Evolutionary conservation across 2,888 invertebrate genomes (phyloP).

Genomic region (Drosophila basisetae): DNA sequence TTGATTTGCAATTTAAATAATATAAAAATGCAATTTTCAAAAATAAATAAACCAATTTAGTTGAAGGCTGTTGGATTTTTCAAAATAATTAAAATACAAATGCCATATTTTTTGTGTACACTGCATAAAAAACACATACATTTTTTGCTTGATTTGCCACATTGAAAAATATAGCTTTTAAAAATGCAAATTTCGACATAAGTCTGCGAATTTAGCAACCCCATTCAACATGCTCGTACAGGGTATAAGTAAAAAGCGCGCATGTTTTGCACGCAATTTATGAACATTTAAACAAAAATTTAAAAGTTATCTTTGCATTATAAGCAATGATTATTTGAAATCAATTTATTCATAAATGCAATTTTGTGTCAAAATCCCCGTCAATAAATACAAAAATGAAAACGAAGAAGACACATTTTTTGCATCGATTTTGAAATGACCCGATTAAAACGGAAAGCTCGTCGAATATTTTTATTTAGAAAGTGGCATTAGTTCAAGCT

Average conservation of each 20-base stretch:
- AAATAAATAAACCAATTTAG: neutral
- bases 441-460: conserved; percentile 25
- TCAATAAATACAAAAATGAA: neutral
- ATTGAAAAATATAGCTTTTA: neutral
- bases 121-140: neutral
- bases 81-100: neutral
- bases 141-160: neutral
- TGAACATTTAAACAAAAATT: conserved; percentile 13
- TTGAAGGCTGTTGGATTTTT: neutral
- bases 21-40: neutral
- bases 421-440: conserved; percentile 13
- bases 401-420: neutral
- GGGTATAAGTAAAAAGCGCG: conserved; percentile 23
- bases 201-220: neutral
- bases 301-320: neutral
- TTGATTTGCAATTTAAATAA: neutral
- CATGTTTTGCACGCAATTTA: conserved; percentile 9
- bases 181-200: neutral
- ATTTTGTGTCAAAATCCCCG: neutral
- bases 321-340: conserved; percentile 6
- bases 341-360: conserved; percentile 29
- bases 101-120: neutral
- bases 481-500: conserved; percentile 36
- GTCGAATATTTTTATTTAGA: conserved; percentile 26
- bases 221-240: neutral